Percentiles rank a stretch among this genome's conserved stretches.
These are phyloP conservation scores for Charanyca ferruginea DNA, from an alignment of 2,888 invertebrate genomes.

Conservation along the genomic window DNA sequence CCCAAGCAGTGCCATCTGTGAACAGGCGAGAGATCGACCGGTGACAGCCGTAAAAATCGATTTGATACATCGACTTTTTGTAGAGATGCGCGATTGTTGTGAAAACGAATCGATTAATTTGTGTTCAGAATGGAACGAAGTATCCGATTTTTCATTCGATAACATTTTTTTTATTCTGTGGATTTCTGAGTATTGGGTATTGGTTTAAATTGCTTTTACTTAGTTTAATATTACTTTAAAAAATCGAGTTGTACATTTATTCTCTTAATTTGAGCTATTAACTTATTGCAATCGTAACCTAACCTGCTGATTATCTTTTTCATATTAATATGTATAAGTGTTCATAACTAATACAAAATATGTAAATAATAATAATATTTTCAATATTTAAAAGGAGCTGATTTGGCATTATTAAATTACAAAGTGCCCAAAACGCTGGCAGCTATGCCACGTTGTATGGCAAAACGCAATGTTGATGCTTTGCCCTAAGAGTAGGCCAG, in stretches of 20 bases:
- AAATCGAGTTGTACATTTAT: not conserved
- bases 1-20: slow-evolving; percentile 84
- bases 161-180: slow-evolving; percentile 31
- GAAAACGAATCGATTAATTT: slow-evolving; percentile 70
- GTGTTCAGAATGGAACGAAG: slow-evolving; percentile 64
- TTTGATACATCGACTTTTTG: slow-evolving; percentile 84
- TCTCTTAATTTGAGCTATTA: not conserved
- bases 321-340: too few relatives aligned
- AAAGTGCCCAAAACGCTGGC: too few relatives aligned
- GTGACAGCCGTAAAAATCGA: slow-evolving; percentile 82
- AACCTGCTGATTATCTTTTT: not conserved
- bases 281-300: not conserved
- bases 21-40: slow-evolving; percentile 74
- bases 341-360: too few relatives aligned
- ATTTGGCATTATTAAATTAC: too few relatives aligned
- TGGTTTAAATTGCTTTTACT: slow-evolving; percentile 42
- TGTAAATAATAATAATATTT: too few relatives aligned
- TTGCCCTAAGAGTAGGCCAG: too few relatives aligned
- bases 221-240: slow-evolving; percentile 14
- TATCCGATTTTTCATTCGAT: slow-evolving; percentile 62
- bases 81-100: slow-evolving; percentile 69
- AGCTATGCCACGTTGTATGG: too few relatives aligned
- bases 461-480: too few relatives aligned
- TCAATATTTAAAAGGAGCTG: too few relatives aligned
- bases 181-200: slow-evolving; percentile 13